Conservation (phyloP, 2,888 invertebrate species). For the Argyra leucocephala region DNA sequence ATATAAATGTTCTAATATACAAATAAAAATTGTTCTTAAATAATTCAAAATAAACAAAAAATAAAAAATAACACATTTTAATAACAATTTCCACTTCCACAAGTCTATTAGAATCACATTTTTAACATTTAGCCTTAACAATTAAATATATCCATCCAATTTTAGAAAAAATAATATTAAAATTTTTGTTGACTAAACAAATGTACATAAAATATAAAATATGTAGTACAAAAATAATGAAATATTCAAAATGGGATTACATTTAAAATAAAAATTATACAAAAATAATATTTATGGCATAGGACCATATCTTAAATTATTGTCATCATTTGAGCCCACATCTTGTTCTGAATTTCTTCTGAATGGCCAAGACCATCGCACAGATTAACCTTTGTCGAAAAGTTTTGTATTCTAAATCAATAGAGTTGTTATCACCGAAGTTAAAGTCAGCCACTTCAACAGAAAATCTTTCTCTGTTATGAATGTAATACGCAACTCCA, state of each 20-base stretch:
- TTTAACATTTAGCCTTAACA: background rate
- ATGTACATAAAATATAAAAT: background rate
- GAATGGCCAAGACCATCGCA: background rate
- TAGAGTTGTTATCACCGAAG: constrained; percentile 64
- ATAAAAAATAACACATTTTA: too few species aligned
- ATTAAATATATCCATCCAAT: background rate
- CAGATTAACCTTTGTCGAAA: constrained; percentile 61
- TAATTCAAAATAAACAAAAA: too few species aligned
- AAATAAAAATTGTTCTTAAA: background rate
- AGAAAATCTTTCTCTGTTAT: constrained; percentile 67
- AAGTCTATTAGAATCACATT: constrained; percentile 2
- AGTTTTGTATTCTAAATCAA: constrained; percentile 78
- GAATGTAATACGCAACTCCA: constrained; percentile 77
- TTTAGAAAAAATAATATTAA: too few species aligned
- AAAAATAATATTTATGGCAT: constrained; percentile 7
- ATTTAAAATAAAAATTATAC: background rate
- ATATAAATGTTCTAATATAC: background rate
- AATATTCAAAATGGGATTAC: background rate
- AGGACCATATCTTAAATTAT: constrained; percentile 9
- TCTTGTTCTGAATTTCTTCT: background rate
- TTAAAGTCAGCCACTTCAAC: constrained; percentile 87
- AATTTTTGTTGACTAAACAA: background rate
- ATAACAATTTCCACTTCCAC: background rate
- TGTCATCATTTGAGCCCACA: background rate
- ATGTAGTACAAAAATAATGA: background rate